These are phyloP conservation scores for Meriones unguiculatus DNA, from an alignment of 2,113 vertebrate species.

Conservation along the genomic window DNA sequence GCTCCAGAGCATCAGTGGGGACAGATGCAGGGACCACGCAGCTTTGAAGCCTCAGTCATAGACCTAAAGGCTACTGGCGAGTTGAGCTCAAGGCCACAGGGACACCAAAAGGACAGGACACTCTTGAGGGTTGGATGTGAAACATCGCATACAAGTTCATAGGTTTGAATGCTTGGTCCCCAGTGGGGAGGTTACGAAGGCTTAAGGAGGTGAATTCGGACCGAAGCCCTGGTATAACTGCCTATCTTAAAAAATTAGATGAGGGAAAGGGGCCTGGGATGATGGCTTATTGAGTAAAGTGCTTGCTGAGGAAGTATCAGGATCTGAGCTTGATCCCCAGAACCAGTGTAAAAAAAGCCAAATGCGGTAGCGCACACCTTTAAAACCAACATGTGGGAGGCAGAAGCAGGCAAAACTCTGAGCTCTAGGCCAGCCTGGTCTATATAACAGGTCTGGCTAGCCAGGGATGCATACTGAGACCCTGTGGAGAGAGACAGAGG, in stretches of 20 bases:
- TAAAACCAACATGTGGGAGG: neutral
- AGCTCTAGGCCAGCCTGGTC: neutral
- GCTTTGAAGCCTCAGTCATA: neutral
- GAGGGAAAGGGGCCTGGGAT: neutral
- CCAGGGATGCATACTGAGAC: neutral
- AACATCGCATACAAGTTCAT: neutral
- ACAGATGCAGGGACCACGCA: rapidly evolving
- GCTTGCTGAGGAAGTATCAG: too few species aligned
- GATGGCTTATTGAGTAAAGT: neutral
- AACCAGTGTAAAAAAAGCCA: neutral
- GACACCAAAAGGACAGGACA: neutral
- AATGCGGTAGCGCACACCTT: neutral
- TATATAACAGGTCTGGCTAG: neutral
- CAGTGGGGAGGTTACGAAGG: neutral
- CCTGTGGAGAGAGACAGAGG: neutral
- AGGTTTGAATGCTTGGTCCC: neutral
- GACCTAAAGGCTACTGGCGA: neutral
- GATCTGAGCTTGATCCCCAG: neutral
- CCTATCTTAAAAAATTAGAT: neutral
- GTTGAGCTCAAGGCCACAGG: neutral
- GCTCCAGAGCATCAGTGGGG: neutral
- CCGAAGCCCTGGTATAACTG: neutral
- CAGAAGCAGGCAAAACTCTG: neutral
- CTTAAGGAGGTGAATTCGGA: neutral
- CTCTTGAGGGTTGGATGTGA: neutral